These are phyloP conservation scores for Anseranas semipalmata DNA, from an alignment of 2,113 vertebrate species.

Conservation along the genomic window DNA sequence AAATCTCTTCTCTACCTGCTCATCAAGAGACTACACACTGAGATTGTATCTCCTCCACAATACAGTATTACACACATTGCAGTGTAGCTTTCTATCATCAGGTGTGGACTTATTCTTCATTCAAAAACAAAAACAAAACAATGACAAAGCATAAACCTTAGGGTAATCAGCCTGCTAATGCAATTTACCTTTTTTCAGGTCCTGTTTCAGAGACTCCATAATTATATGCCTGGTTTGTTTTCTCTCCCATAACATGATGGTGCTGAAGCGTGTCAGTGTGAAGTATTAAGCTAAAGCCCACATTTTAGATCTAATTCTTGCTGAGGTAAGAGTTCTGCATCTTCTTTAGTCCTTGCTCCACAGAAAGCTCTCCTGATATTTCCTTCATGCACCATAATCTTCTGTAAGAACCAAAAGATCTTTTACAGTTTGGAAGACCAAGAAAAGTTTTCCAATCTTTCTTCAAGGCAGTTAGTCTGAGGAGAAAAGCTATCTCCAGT, in stretches of 20 bases:
- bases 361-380: not conserved
- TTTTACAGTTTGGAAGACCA: not conserved
- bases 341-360: not conserved
- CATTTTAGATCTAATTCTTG: not conserved
- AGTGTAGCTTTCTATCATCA: not conserved
- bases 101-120: not conserved
- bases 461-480: not conserved
- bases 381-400: not conserved
- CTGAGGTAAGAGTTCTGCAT: not conserved
- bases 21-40: not conserved
- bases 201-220: not conserved
- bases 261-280: not conserved
- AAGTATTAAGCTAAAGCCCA: not conserved
- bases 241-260: not conserved
- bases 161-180: not conserved
- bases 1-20: not conserved
- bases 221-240: not conserved
- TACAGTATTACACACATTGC: fast-evolving
- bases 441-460: not conserved
- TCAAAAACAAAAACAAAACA: not conserved
- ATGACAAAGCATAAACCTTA: not conserved
- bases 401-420: not conserved
- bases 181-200: not conserved
- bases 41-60: not conserved
- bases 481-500: not conserved